These are phyloP conservation scores for Glareola pratincola DNA, from an alignment of 2,113 vertebrate genomes.

Conservation along the genomic window DNA sequence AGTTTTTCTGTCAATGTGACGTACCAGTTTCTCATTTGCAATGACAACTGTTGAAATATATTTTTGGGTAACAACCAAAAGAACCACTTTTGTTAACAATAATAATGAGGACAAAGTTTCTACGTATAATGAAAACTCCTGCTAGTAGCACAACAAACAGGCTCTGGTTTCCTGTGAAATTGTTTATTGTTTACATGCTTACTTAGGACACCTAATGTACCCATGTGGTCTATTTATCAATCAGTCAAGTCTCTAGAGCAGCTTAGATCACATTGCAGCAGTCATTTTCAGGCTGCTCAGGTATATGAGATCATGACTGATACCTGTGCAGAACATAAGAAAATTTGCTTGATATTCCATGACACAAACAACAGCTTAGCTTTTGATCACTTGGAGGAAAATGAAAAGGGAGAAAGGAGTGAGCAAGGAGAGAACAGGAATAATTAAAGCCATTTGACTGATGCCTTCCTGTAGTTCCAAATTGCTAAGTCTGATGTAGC, in stretches of 20 bases:
- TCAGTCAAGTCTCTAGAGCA: background rate
- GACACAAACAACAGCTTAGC: background rate
- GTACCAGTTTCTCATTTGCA: background rate
- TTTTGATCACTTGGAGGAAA: conserved; percentile 28
- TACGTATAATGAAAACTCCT: background rate
- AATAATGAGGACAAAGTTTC: background rate
- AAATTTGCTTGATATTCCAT: background rate
- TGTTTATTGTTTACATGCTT: background rate
- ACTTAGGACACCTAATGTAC: background rate
- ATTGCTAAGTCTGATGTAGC: conserved; percentile 35
- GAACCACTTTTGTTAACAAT: background rate
- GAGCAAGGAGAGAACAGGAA: conserved; percentile 30
- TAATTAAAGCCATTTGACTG: conserved; percentile 45
- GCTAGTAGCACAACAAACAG: background rate
- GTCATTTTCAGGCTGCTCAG: background rate
- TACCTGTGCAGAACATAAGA: background rate
- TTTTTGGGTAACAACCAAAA: background rate
- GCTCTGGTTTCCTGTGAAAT: background rate
- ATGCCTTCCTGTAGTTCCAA: conserved; percentile 26
- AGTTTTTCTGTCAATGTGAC: background rate
- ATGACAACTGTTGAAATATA: background rate
- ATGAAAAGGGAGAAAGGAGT: background rate
- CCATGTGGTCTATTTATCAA: background rate
- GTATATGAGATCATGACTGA: background rate
- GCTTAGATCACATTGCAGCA: background rate